A percentile compares a stretch with the other conserved stretches of the same genome.
Conservation (phyloP, 92 coral and sea anemone species). For the Paragorgia papillata region DNA sequence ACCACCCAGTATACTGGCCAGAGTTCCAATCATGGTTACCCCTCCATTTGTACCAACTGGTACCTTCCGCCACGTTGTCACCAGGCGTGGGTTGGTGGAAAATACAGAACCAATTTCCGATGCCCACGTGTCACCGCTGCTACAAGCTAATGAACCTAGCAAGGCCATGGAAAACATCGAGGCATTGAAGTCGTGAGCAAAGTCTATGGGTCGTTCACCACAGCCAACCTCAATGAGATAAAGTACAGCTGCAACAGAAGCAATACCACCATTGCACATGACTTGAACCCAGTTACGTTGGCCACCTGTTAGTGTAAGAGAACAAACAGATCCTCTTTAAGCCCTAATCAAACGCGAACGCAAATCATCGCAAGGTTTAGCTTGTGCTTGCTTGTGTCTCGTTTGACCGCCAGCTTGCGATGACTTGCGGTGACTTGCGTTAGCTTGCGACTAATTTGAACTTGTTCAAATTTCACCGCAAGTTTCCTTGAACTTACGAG, state of each 20-base stretch:
- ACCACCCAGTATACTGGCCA: constrained; percentile 87
- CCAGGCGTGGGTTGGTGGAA: constrained; percentile 71
- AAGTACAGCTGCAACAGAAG: constrained; percentile 68
- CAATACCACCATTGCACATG: constrained; percentile 95
- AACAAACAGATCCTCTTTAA: no score
- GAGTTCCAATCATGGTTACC: constrained; percentile 78
- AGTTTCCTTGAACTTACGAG: no score
- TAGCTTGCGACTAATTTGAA: no score
- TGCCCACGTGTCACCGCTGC: constrained; percentile 99
- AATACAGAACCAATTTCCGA: constrained; percentile 91
- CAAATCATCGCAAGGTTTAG: no score
- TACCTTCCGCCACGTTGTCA: constrained; percentile 83
- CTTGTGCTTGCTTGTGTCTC: no score
- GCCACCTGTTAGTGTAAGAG: constrained; percentile 65
- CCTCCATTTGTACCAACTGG: constrained; percentile 99
- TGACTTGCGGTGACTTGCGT: no score
- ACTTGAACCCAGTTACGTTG: constrained; percentile 99
- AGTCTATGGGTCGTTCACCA: constrained; percentile 90
- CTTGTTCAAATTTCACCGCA: no score
- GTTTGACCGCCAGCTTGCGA: no score
- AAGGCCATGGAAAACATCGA: constrained; percentile 83
- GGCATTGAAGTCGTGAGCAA: constrained; percentile 89
- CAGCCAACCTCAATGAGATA: constrained; percentile 85
- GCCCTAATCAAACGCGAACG: no score
- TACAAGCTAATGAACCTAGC: constrained; percentile 87